Evolutionary conservation across 2,113 vertebrate genomes (phyloP).

Genomic region (Siphamia tubifer): DNA sequence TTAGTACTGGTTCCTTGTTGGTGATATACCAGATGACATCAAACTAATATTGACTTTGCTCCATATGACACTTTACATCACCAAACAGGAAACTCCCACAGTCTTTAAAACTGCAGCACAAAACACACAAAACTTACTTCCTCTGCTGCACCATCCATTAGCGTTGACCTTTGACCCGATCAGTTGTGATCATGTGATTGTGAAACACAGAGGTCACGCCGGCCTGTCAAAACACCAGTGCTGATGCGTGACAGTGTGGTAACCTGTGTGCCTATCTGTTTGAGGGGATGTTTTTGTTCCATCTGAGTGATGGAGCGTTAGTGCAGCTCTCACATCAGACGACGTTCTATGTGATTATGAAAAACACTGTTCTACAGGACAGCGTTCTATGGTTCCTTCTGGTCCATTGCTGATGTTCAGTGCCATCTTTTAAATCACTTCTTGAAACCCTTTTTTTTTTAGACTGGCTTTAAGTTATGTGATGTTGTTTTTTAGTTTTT

Average conservation of each 20-base stretch:
- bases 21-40: too few species aligned
- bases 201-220: conserved; percentile 65
- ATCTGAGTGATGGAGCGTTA: background rate
- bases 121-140: conserved; percentile 43
- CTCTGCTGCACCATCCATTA: conserved; percentile 69
- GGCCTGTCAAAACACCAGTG: conserved; percentile 65
- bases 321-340: background rate
- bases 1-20: too few species aligned
- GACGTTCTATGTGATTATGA: background rate
- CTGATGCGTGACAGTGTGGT: conserved; percentile 50
- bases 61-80: background rate
- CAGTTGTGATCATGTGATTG: conserved; percentile 73
- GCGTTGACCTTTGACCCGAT: conserved; percentile 71
- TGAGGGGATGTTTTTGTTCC: conserved; percentile 11
- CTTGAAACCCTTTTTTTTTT: too few species aligned
- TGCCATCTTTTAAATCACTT: too few species aligned
- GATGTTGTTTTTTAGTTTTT: too few species aligned
- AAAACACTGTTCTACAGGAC: background rate
- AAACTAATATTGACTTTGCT: too few species aligned
- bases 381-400: background rate
- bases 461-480: too few species aligned
- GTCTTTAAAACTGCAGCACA: background rate
- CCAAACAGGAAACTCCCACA: conserved; percentile 20
- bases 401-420: too few species aligned
- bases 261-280: conserved; percentile 34